Percentiles rank a stretch among this genome's conserved stretches.
phyloP scores from a whole-genome alignment of 2,888 invertebrate genomes.

The Tiliacea citrago region DNA sequence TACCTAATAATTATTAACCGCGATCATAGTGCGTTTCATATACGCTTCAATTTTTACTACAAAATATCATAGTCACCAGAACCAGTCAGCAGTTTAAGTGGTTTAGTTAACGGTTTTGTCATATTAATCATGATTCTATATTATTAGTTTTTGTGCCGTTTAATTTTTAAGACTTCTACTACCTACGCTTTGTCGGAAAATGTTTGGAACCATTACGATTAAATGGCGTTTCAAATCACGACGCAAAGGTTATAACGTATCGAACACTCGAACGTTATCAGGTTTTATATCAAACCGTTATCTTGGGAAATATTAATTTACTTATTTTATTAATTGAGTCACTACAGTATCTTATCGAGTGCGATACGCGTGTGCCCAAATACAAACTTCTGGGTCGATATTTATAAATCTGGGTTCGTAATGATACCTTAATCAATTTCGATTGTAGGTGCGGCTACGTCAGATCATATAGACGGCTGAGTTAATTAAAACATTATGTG shows the following conservation, averaged over 20 bases:
- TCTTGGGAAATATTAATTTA: slow-evolving; percentile 81
- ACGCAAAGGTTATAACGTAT: slow-evolving; percentile 23
- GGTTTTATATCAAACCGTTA: slow-evolving; percentile 79
- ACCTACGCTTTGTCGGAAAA: neutral
- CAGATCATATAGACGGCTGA: slow-evolving; percentile 5
- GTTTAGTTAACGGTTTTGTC: too few relatives aligned
- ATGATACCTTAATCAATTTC: slow-evolving; percentile 27
- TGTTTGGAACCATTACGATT: slow-evolving; percentile 18
- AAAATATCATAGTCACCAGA: too few relatives aligned
- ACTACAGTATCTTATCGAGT: slow-evolving; percentile 76
- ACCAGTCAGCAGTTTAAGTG: too few relatives aligned
- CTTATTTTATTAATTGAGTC: slow-evolving; percentile 83
- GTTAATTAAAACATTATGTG: slow-evolving; percentile 34
- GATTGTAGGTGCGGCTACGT: slow-evolving; percentile 1
- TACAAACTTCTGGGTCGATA: slow-evolving; percentile 43
- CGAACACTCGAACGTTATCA: slow-evolving; percentile 72
- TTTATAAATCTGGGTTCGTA: slow-evolving; percentile 39
- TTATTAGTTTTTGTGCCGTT: too few relatives aligned
- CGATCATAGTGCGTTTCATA: too few relatives aligned
- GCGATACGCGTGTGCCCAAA: slow-evolving; percentile 49
- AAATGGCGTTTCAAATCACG: slow-evolving; percentile 51
- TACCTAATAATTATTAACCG: too few relatives aligned
- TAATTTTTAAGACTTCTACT: neutral
- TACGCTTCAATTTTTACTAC: too few relatives aligned
- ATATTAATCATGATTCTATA: neutral